phyloP scores from a whole-genome alignment of 1,140 invertebrate species.

The Theocolax elegans region DNA sequence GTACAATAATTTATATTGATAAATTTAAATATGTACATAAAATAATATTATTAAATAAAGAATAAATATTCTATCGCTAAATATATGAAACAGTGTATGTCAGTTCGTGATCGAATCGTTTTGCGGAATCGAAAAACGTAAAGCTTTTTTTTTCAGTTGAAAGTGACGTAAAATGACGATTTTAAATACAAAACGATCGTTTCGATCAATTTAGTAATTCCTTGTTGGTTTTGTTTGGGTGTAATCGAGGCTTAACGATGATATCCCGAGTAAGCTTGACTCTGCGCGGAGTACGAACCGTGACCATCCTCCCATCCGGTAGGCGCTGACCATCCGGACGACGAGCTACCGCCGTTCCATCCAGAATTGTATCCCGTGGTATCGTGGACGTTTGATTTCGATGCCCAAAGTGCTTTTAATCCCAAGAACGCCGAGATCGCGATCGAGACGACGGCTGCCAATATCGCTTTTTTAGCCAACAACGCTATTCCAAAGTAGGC shows the following conservation, averaged over 20 bases:
- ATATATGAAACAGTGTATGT: too few relatives aligned
- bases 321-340: constrained; percentile 59
- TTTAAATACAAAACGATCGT: too few relatives aligned
- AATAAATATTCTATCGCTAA: too few relatives aligned
- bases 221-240: too few relatives aligned
- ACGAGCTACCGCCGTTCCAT: not conserved
- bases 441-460: constrained; percentile 72
- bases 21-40: too few relatives aligned
- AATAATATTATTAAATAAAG: too few relatives aligned
- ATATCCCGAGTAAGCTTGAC: constrained; percentile 45
- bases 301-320: constrained; percentile 45
- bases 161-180: too few relatives aligned
- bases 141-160: too few relatives aligned
- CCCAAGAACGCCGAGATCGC: constrained; percentile 72
- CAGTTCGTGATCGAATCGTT: too few relatives aligned
- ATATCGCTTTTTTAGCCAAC: constrained; percentile 75
- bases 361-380: constrained; percentile 44
- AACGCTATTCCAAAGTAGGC: constrained; percentile 72
- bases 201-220: too few relatives aligned
- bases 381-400: constrained; percentile 51
- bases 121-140: too few relatives aligned
- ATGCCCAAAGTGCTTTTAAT: constrained; percentile 44
- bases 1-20: too few relatives aligned
- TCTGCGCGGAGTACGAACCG: constrained; percentile 40
- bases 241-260: constrained; percentile 38